Evolutionary conservation across 2,113 vertebrate genomes (phyloP).

Genomic region (Pseudolaguvia tuberculata): DNA sequence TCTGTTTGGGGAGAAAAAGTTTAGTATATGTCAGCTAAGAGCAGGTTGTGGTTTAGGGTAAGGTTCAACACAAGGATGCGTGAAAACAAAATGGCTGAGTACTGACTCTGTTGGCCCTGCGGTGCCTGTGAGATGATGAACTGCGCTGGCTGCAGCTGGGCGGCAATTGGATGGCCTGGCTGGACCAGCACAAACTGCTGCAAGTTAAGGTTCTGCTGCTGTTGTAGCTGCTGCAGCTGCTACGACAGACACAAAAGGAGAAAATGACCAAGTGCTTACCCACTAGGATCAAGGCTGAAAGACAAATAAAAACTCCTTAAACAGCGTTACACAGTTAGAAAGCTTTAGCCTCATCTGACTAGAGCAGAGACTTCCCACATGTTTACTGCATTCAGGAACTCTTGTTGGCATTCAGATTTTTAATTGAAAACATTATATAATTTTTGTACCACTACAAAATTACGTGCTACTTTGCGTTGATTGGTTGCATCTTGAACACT

Average conservation of each 20-base stretch:
- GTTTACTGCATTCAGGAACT: too few species aligned
- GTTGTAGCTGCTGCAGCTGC: constrained; percentile 84
- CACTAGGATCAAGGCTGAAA: background rate
- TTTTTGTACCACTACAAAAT: too few species aligned
- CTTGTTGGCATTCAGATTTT: too few species aligned
- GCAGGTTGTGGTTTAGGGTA: too few species aligned
- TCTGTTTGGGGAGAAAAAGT: constrained; percentile 60
- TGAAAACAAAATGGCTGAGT: background rate
- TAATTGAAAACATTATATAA: too few species aligned
- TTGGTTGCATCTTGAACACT: too few species aligned
- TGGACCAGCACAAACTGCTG: constrained; percentile 98
- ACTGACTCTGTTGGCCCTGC: constrained; percentile 90
- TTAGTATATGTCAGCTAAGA: background rate
- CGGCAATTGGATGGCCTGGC: constrained; percentile 80
- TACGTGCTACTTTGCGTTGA: too few species aligned
- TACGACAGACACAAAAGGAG: constrained; percentile 60
- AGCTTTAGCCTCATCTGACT: too few species aligned
- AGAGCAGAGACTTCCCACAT: too few species aligned
- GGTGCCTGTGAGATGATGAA: constrained; percentile 98
- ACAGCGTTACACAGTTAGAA: background rate
- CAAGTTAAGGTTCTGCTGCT: constrained; percentile 93
- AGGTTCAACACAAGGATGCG: background rate
- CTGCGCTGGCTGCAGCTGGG: constrained; percentile 88
- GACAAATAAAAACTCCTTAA: background rate
- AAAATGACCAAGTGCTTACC: background rate